Base-by-base conservation (phyloP, 2,113 vertebrate species). In the Rhea americana region DNA sequence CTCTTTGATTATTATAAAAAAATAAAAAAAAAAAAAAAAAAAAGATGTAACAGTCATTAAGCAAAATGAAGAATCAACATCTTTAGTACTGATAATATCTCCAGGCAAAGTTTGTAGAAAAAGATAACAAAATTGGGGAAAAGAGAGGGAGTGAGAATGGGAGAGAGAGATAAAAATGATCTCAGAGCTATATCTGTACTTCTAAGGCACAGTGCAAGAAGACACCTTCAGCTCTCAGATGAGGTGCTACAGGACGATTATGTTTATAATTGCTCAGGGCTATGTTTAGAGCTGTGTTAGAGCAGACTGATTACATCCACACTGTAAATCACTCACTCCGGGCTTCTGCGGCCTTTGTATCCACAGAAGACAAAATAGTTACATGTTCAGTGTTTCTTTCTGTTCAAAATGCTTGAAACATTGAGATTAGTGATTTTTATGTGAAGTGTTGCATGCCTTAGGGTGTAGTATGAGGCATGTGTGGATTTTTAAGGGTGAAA, bases 331-430 rank as follows among this genome's bases (percentile, higher is more conserved):
- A 16, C 39, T 65, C 32, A 28, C 67, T 45, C 32, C 28, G 67
- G 30, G 48, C 22, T 25, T 62, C 39, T 30, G 45, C 1, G 4
- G 61, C 8, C 9, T 61, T 41, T 17, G 22, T 35, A 9, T 18
- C 30, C n/a, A 55, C 7, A 25, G 9, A 70, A 85, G 28, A 30
- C 30, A 13, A 0, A 0, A 7, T 11, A 5, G 13, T 9, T 14
- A 68, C 24, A 4, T 51, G 59, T 25, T 19, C 59, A 39, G 1
- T 28, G 37, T 4, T 82, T 53, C 53, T n/a, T 77, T 71, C 81
- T 71, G 11, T 51, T 75, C 51, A 55, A 32, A 70, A 41, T 19
- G 5, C 20, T 68, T 26, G n/a, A 79, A 79, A 47, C n/a, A n/a
- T 9, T 13, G 37, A 67, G 12, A 7, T 4, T 25, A 13, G 19